Percentiles rank a stretch among this genome's conserved stretches.
phyloP scores from a whole-genome alignment of 2,113 vertebrate genomes.

The Aythya baeri region DNA sequence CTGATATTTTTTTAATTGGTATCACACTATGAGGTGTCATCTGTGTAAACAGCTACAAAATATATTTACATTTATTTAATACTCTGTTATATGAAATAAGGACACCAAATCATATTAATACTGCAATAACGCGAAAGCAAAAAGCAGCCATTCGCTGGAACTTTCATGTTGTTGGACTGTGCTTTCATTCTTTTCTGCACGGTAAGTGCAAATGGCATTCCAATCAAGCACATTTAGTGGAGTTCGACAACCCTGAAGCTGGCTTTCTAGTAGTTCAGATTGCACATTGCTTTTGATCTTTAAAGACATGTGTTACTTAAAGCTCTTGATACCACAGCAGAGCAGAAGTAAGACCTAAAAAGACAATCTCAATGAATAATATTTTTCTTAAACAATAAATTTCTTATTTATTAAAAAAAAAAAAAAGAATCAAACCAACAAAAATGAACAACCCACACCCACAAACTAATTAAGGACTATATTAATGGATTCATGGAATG shows the following conservation, averaged over 20 bases:
- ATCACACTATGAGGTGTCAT: neutral
- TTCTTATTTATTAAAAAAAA: too few species aligned
- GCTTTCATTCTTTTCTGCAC: neutral
- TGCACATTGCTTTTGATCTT: neutral
- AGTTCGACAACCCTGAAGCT: neutral
- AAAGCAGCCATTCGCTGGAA: neutral
- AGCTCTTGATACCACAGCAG: neutral
- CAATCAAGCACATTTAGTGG: neutral
- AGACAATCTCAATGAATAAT: neutral
- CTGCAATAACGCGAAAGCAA: neutral
- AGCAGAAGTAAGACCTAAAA: neutral
- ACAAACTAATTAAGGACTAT: neutral
- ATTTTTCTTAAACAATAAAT: neutral
- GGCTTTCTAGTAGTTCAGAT: neutral
- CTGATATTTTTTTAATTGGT: slow-evolving; percentile 5
- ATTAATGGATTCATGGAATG: neutral
- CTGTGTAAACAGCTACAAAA: neutral
- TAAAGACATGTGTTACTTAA: neutral
- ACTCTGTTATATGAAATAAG: neutral
- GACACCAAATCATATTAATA: neutral
- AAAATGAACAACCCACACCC: neutral
- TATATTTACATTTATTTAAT: neutral
- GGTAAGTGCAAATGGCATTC: neutral
- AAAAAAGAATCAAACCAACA: neutral
- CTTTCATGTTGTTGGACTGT: neutral